These are phyloP conservation scores for Smittia aterrima DNA, from an alignment of 2,888 invertebrate species.

Conservation along the genomic window DNA sequence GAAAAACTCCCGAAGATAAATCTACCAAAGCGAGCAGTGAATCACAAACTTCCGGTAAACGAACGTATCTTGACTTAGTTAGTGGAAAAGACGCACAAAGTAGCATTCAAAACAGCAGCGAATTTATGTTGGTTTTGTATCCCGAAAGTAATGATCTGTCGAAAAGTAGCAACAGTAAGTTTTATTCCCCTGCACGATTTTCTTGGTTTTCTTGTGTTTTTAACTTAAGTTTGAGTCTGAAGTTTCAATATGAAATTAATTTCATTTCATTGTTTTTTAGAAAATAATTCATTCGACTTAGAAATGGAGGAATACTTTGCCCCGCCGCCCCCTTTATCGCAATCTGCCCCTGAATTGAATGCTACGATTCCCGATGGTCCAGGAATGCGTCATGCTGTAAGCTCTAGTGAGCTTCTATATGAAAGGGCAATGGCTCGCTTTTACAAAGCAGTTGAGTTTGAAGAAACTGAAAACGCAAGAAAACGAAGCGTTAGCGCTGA, in stretches of 20 bases:
- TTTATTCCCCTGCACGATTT: neutral
- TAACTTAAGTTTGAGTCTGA: neutral
- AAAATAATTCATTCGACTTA: conserved; percentile 62
- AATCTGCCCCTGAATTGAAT: conserved; percentile 78
- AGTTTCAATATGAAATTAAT: neutral
- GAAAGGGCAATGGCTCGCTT: conserved; percentile 80
- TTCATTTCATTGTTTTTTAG: conserved; percentile 47
- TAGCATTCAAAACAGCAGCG: conserved; percentile 66
- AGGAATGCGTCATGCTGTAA: conserved; percentile 68
- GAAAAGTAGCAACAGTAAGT: conserved; percentile 56
- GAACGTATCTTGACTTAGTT: conserved; percentile 39
- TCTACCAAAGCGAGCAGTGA: neutral
- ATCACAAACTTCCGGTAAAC: conserved; percentile 30
- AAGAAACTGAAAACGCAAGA: conserved; percentile 62
- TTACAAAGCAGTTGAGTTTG: conserved; percentile 72
- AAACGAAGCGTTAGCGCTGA: conserved; percentile 48
- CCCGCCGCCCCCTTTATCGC: conserved; percentile 76
- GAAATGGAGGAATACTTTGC: conserved; percentile 66
- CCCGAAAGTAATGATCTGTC: conserved; percentile 58
- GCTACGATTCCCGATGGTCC: conserved; percentile 60
- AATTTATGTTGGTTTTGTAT: conserved; percentile 77
- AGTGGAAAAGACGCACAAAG: conserved; percentile 51
- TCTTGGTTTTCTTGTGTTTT: too few species aligned
- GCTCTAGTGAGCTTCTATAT: conserved; percentile 78
- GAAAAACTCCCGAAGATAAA: conserved; percentile 1